Conservation (phyloP, 53 echinoderm and acorn worm genomes). For the Paracentrotus lividus region DNA sequence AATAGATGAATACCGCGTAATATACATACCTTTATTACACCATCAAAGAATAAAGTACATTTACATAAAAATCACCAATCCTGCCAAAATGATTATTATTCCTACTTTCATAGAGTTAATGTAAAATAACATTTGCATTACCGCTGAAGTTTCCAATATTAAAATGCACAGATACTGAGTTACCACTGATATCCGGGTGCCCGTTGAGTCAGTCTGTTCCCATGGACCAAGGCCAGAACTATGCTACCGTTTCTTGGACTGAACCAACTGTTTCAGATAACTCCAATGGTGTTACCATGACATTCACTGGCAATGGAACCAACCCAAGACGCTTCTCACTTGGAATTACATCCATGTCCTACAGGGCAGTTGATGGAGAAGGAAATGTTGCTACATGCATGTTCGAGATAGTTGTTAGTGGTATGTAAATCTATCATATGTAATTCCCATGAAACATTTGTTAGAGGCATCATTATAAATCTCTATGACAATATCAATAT, state of each 20-base stretch:
- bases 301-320: neutral
- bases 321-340: neutral
- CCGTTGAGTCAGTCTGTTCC: neutral
- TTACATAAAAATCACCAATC: no score
- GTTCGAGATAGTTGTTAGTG: neutral
- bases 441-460: no score
- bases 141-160: no score
- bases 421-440: neutral
- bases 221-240: neutral
- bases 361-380: neutral
- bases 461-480: no score
- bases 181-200: neutral
- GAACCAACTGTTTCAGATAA: neutral
- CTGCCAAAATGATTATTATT: no score
- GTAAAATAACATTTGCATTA: no score
- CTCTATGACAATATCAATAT: neutral
- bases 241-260: neutral
- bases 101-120: no score
- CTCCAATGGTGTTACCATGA: neutral
- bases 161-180: neutral
- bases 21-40: no score
- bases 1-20: no score
- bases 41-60: no score
- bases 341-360: neutral
- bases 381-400: slow-evolving; percentile 21